Conservation (phyloP, 2,888 invertebrate genomes). For the Trachelus stipa region DNA sequence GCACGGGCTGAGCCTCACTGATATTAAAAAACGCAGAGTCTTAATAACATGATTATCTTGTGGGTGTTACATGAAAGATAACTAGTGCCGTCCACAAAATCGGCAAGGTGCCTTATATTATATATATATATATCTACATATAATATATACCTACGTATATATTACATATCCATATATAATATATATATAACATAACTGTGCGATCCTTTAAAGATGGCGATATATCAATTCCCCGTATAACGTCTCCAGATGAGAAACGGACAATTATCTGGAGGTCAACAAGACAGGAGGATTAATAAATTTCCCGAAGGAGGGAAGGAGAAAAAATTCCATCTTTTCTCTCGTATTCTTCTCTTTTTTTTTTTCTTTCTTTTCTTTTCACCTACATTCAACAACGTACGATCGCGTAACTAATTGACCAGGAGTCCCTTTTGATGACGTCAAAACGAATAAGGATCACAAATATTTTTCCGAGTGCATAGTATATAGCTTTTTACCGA, state of each 20-base stretch:
- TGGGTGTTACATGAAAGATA: constrained; percentile 59
- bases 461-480: background rate
- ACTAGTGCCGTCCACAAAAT: constrained; percentile 54
- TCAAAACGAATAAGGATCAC: no score
- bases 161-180: background rate
- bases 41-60: constrained; percentile 65
- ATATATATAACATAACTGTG: background rate
- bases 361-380: constrained; percentile 28
- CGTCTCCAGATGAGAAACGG: no score
- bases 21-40: constrained; percentile 65
- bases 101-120: constrained; percentile 33
- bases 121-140: constrained; percentile 2
- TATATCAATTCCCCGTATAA: no score
- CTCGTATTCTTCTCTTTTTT: constrained; percentile 27
- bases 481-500: background rate
- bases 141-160: background rate
- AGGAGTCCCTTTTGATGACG: no score
- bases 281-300: no score
- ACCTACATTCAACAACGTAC: no score
- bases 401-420: no score
- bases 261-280: no score
- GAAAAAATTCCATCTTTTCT: constrained; percentile 9
- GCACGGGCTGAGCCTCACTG: constrained; percentile 58
- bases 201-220: no score
- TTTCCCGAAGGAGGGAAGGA: no score